Base-by-base conservation (phyloP, 2,113 vertebrate genomes). In the Collichthys lucidus region DNA sequence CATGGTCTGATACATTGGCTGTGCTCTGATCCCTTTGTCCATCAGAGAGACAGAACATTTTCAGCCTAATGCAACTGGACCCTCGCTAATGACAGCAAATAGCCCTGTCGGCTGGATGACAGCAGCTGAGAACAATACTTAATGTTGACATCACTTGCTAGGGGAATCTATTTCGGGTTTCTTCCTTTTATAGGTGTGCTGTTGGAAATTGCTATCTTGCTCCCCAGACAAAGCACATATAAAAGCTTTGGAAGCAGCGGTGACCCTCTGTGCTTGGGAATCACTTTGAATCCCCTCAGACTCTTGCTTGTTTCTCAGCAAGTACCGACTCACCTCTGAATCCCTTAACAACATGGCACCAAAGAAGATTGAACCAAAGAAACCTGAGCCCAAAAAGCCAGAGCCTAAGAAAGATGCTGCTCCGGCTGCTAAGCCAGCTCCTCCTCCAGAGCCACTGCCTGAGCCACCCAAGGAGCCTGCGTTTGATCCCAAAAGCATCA, bases 121-220 rank as follows among this genome's bases (percentile, higher is more conserved):
- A 93, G 90, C 94, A 94, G 94, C 94, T 95, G 94, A 93, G 93
- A 94, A 95, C 94, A 95, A 95, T 94, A 94, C 91, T 88, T 94
- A 92, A 94, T 93, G 92, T 91, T 95, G 94, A 93, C 92, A 83
- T 92, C 80, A 94, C 91, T 86, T 89, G 87, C 85, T 83, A 66
- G 65, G 71, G 31, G 44, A 62, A 83, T 94, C 95, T 95, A 95
- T 95, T 94, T 95, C 74, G 67, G 93, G 91, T 94, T 94, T 94
- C 91, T 94, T 95, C 95, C 95, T 94, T 95, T 94, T 95, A 95
- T 93, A 94, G 94, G 94, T 90, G 81, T 74, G 91, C 82, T 78
- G 82, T 71, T 90, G 85, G 85, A 90, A 90, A 82, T 86, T 82
- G 77, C 77, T 80, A 65, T 85, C 63, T 64, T 42, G 77, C 74